Percentiles rank a stretch among this genome's conserved stretches.
These are phyloP conservation scores for Chrysodeixis includens DNA, from an alignment of 2,888 invertebrate species.

Conservation along the genomic window DNA sequence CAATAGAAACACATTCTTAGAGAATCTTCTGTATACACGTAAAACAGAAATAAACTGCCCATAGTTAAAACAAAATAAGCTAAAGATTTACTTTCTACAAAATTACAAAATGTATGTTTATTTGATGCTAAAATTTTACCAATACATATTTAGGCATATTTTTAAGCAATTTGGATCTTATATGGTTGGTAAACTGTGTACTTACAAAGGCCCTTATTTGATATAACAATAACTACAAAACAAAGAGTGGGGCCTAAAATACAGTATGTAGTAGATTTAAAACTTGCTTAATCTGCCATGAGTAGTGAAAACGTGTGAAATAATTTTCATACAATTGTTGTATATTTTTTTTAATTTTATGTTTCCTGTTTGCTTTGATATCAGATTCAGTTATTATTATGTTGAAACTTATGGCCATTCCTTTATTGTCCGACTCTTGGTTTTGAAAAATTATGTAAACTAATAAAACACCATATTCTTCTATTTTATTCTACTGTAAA, in stretches of 20 bases:
- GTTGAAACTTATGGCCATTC: slow-evolving; percentile 57
- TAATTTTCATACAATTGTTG: not conserved
- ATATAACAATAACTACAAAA: not conserved
- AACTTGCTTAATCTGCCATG: not conserved
- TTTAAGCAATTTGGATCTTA: not conserved
- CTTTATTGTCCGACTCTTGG: slow-evolving; percentile 55
- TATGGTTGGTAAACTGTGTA: not conserved
- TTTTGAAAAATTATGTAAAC: slow-evolving; percentile 41
- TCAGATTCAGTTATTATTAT: slow-evolving; percentile 23
- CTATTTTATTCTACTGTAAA: slow-evolving; percentile 24
- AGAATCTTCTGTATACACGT: not conserved
- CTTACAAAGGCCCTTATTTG: not conserved
- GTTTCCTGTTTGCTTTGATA: slow-evolving; percentile 33
- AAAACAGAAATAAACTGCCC: not conserved
- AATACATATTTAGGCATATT: not conserved
- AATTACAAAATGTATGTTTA: not conserved
- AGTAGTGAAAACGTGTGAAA: slow-evolving; percentile 8
- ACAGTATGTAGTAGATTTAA: not conserved
- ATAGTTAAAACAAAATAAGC: not conserved
- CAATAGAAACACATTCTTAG: not conserved
- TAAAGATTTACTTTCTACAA: not conserved
- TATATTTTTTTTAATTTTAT: slow-evolving; percentile 26
- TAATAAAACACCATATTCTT: slow-evolving; percentile 18
- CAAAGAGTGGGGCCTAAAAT: not conserved
- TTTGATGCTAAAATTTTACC: not conserved